Evolutionary conservation across 2,888 invertebrate species (phyloP).

Genomic region (Arenicola marina): DNA sequence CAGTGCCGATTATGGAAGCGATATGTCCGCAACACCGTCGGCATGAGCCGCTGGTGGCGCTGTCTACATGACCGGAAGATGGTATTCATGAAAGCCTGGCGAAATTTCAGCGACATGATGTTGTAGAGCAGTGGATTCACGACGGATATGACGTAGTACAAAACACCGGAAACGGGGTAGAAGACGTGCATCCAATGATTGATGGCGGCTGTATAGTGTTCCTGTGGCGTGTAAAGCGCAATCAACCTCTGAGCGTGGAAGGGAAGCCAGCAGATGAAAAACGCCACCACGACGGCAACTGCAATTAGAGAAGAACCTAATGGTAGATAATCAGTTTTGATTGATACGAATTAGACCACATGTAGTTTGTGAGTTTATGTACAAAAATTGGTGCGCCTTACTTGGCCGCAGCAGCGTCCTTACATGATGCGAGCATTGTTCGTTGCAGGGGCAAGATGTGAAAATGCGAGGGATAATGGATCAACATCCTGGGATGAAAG

Average conservation of each 20-base stretch:
- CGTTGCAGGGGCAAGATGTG: no score
- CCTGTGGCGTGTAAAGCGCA: constrained; percentile 69
- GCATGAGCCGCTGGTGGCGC: neutral
- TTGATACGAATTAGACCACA: no score
- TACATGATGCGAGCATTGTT: no score
- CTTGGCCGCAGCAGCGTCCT: no score
- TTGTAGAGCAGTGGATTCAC: constrained; percentile 93
- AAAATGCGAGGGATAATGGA: no score
- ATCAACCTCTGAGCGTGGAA: constrained; percentile 63
- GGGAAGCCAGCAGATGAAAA: constrained; percentile 58
- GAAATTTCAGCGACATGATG: constrained; percentile 92
- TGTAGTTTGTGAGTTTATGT: no score
- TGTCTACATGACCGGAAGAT: constrained; percentile 33
- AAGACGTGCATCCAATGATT: constrained; percentile 72
- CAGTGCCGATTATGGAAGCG: neutral
- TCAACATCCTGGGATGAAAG: no score
- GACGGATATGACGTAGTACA: constrained; percentile 90
- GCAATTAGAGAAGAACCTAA: constrained; percentile 42
- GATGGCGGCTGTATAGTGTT: constrained; percentile 43
- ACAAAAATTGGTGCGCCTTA: no score
- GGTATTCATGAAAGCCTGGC: constrained; percentile 83
- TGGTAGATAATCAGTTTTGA: no score
- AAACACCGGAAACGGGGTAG: constrained; percentile 83
- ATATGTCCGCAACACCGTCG: neutral
- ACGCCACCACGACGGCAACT: constrained; percentile 57